Evolutionary conservation across 2,888 invertebrate species (phyloP).

Genomic region (Dryadula phaetusa): DNA sequence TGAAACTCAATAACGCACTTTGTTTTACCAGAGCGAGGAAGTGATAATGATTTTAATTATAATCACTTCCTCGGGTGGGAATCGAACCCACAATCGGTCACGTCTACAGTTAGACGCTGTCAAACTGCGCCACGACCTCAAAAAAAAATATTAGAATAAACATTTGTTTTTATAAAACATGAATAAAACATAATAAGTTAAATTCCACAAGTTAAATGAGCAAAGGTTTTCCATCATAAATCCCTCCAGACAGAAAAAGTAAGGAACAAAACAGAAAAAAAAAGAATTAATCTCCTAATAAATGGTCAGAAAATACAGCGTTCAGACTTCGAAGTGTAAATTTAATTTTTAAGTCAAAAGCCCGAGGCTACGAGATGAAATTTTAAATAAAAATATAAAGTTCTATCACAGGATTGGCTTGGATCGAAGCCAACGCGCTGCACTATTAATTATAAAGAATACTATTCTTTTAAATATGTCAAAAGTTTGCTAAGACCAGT

Average conservation of each 20-base stretch:
- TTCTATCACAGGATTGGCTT: slow-evolving; percentile 49
- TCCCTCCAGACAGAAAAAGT: slow-evolving; percentile 10
- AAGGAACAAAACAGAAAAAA: neutral
- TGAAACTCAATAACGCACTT: too few species aligned
- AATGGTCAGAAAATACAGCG: slow-evolving; percentile 22
- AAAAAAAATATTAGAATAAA: too few species aligned
- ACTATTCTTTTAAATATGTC: slow-evolving; percentile 13
- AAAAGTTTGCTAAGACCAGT: slow-evolving; percentile 15
- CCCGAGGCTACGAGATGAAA: slow-evolving; percentile 43
- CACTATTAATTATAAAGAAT: slow-evolving; percentile 31
- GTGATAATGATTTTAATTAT: too few species aligned
- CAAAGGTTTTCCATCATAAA: slow-evolving; percentile 9
- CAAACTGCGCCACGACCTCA: too few species aligned
- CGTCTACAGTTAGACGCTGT: too few species aligned
- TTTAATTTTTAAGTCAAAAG: slow-evolving; percentile 37
- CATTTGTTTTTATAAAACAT: neutral
- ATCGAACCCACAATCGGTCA: too few species aligned
- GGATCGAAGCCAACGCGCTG: slow-evolving; percentile 37
- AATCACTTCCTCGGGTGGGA: too few species aligned
- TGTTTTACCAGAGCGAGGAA: too few species aligned
- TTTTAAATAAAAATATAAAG: slow-evolving; percentile 50
- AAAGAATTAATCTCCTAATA: slow-evolving; percentile 19
- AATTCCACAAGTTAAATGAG: neutral
- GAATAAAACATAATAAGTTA: slow-evolving; percentile 30
- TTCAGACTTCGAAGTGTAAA: slow-evolving; percentile 25